Evolutionary conservation across 64 coral and sea anemone species (phyloP), one percentile per base, ranked within the genome.

Genomic region (Montipora foliosa): DNA sequence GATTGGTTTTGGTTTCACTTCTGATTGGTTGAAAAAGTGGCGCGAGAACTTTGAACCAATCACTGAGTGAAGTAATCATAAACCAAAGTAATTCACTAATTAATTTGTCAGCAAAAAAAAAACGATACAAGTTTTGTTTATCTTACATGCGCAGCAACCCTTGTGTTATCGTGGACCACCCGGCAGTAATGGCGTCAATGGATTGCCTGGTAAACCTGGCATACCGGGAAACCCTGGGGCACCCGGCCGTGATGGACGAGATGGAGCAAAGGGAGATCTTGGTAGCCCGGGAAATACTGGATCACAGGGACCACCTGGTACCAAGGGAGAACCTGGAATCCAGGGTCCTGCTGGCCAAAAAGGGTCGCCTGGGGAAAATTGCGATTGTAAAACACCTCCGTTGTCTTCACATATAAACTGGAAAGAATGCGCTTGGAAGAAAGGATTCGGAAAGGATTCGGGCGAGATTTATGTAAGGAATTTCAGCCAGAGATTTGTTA

Each of bases 361-460:
- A 24, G 70, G 70, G 16, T 3, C 13, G 21, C 70, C 5, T 24
- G 70, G 70, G 1, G 70, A 22, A 5, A 3, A 10, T 10, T 2
- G 70, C 3, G n/a, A 74, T 8, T 3, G 1, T 24, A 4, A 4
- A 5, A 24, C 2, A 8, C 70, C 70, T 29, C 5, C 1, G 24
- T 4, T 74, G 19, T 74, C 70, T 24, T 74, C 70, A 25, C 70
- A 74, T 16, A 24, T 78, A 46, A 78, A 78, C 76, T 78, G 76
- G 45, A 78, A 78, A 49, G 76, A 78, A 49, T 78, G 76, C 13
- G 15, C 46, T 4, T 78, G 46, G 45, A 50, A 2, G 19, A 49
- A 49, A 1, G 76, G 0, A 19, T 48, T 52, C 46, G 46, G 13
- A 14, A 78, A 51, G 49, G 76, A 78, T 17, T 16, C 44, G 49